Evolutionary conservation across 2,888 invertebrate genomes (phyloP).

Genomic region (Neocrepidodera transversa): DNA sequence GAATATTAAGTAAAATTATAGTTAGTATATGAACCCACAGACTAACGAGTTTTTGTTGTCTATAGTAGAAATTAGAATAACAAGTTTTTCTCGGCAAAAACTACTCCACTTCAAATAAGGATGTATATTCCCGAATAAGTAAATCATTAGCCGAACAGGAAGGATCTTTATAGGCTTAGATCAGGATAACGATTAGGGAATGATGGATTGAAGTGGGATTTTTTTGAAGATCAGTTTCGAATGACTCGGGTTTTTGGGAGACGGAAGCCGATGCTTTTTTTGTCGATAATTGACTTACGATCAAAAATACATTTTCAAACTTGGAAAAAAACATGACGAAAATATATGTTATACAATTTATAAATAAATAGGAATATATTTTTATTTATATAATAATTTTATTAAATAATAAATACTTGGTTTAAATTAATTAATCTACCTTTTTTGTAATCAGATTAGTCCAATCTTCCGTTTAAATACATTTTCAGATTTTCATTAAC

Average conservation of each 20-base stretch:
- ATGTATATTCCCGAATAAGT: conserved; percentile 4
- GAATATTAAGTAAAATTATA: too few species aligned
- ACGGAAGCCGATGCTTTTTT: too few species aligned
- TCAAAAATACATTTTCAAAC: too few species aligned
- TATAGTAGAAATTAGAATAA: conserved; percentile 14
- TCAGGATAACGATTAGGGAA: conserved; percentile 20
- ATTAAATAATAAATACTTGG: too few species aligned
- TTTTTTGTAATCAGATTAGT: background rate
- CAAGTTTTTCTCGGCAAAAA: conserved; percentile 4
- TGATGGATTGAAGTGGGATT: conserved; percentile 18
- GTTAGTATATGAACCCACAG: too few species aligned
- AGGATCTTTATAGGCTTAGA: conserved; percentile 16
- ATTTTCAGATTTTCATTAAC: conserved; percentile 5
- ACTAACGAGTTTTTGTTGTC: too few species aligned
- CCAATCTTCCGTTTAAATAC: background rate
- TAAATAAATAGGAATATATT: too few species aligned
- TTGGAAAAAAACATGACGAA: too few species aligned
- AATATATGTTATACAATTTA: too few species aligned
- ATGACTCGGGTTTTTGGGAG: background rate
- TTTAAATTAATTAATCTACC: too few species aligned
- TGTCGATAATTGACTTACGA: too few species aligned
- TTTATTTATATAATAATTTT: too few species aligned
- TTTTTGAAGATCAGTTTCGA: conserved; percentile 1
- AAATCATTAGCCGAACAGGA: conserved; percentile 21
- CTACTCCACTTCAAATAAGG: conserved; percentile 7